Evolutionary conservation across 2,888 invertebrate species (phyloP).

Genomic region (Sphinx pinastri): DNA sequence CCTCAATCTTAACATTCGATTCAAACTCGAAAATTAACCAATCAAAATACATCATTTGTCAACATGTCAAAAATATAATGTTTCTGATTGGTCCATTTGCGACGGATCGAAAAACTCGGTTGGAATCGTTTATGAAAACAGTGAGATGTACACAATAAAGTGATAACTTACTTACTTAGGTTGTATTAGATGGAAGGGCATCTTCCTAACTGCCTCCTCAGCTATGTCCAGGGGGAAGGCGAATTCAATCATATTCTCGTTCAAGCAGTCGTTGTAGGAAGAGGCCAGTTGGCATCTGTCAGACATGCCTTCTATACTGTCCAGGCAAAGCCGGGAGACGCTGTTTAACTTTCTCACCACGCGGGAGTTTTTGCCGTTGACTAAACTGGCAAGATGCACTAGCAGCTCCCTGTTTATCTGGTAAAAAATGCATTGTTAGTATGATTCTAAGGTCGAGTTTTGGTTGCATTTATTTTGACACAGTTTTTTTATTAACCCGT

Average conservation of each 20-base stretch:
- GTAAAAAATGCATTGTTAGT: not conserved
- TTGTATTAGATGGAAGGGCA: conserved; percentile 78
- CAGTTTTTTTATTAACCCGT: no score
- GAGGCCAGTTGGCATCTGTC: conserved; percentile 75
- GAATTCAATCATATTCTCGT: conserved; percentile 77
- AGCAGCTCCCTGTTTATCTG: conserved; percentile 75
- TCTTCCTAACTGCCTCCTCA: conserved; percentile 75
- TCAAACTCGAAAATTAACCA: no score
- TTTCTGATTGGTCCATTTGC: no score
- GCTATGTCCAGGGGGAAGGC: conserved; percentile 76
- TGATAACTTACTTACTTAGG: conserved; percentile 66
- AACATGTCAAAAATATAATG: no score
- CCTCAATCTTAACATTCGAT: no score
- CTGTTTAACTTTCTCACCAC: conserved; percentile 74
- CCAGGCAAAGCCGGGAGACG: conserved; percentile 71
- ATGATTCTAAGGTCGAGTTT: not conserved
- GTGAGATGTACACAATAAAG: not conserved
- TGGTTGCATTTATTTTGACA: not conserved
- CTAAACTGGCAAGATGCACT: conserved; percentile 69
- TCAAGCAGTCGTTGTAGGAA: conserved; percentile 76
- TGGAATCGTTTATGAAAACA: no score
- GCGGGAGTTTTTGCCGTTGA: conserved; percentile 75
- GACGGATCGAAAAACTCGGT: no score
- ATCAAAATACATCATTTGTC: no score
- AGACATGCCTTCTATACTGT: conserved; percentile 74